These are phyloP conservation scores for Troides aeacus DNA, from an alignment of 2,888 invertebrate species.

Conservation along the genomic window DNA sequence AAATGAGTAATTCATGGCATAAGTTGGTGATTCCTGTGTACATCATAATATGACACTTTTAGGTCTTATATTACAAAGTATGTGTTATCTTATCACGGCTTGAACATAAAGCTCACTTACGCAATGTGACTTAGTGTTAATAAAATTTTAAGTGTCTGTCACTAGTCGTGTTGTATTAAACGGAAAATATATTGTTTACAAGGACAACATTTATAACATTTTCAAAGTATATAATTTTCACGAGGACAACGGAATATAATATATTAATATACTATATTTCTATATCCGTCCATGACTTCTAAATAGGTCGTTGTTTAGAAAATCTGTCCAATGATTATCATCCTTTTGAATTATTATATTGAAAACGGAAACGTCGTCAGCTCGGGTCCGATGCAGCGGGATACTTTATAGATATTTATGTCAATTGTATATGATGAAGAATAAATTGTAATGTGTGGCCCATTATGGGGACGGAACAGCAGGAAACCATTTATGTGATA, in stretches of 20 bases:
- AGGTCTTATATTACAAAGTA: background rate
- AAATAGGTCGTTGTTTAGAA: background rate
- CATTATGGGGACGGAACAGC: conserved; percentile 6
- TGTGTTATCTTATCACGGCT: conserved; percentile 2
- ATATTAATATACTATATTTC: background rate
- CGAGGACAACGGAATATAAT: background rate
- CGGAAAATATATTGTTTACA: background rate
- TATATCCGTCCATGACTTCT: background rate
- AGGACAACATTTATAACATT: conserved; percentile 1
- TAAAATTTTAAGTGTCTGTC: conserved; percentile 13
- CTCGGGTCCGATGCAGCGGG: background rate
- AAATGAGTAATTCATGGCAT: no score
- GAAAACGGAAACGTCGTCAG: conserved; percentile 13
- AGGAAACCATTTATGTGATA: conserved; percentile 25
- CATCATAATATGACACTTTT: background rate
- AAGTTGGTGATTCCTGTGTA: no score
- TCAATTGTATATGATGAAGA: conserved; percentile 21
- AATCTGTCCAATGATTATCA: background rate
- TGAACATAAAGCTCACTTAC: conserved; percentile 7
- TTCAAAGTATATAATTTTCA: background rate
- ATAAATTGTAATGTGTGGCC: conserved; percentile 23
- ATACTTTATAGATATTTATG: conserved; percentile 14
- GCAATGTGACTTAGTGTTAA: conserved; percentile 5
- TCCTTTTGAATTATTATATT: conserved; percentile 6
- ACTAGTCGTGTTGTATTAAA: conserved; percentile 4